Percentiles rank a stretch among this genome's conserved stretches.
phyloP scores from a whole-genome alignment of 2,888 invertebrate species.

The Heliconius charithonia region DNA sequence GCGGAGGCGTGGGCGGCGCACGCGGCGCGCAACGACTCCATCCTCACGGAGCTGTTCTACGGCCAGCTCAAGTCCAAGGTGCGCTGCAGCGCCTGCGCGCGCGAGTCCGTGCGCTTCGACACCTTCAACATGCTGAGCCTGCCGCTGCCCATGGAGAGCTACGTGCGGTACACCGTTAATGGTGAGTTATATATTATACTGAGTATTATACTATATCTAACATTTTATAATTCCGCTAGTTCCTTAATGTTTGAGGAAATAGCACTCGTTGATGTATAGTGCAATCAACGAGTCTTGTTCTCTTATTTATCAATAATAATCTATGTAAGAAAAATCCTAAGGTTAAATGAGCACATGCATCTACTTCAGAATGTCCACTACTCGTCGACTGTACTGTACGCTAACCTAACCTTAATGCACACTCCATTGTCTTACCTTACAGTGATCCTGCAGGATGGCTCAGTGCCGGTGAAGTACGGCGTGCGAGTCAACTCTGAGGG shows the following conservation, averaged over 20 bases:
- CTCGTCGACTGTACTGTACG: too few relatives aligned
- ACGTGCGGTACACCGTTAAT: constrained; percentile 89
- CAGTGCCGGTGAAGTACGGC: constrained; percentile 93
- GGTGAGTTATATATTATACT: constrained; percentile 82
- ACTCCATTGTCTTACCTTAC: constrained; percentile 25
- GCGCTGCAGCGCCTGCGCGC: constrained; percentile 91
- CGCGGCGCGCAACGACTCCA: constrained; percentile 91
- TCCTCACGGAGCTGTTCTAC: constrained; percentile 95
- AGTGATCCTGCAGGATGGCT: constrained; percentile 92
- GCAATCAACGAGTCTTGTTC: too few relatives aligned
- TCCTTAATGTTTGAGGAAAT: too few relatives aligned
- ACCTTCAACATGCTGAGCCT: constrained; percentile 95
- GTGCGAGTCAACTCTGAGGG: constrained; percentile 92
- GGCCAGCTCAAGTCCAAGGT: constrained; percentile 95
- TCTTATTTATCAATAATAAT: too few relatives aligned
- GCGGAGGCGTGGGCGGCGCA: constrained; percentile 93
- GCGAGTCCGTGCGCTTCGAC: constrained; percentile 94
- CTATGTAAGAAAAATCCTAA: too few relatives aligned
- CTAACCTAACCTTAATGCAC: too few relatives aligned
- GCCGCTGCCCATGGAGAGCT: constrained; percentile 95
- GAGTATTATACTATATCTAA: too few relatives aligned
- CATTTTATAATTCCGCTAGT: too few relatives aligned
- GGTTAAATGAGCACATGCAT: too few relatives aligned
- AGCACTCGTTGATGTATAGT: too few relatives aligned
- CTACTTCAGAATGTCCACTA: too few relatives aligned